phyloP scores from a whole-genome alignment of 1,140 invertebrate species.

The Lithobius niger region DNA sequence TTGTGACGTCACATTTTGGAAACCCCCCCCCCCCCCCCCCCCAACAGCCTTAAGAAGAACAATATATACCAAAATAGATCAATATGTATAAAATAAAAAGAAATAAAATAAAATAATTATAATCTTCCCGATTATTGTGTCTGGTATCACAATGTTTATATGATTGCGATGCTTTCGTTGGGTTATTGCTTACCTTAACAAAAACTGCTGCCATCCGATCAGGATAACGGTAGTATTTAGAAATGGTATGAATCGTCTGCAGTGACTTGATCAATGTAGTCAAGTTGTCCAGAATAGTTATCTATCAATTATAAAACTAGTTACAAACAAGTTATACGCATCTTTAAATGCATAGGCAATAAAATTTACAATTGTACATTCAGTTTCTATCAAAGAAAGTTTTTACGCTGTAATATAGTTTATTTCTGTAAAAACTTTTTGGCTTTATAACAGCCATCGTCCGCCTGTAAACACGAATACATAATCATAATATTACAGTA shows the following conservation, averaged over 20 bases:
- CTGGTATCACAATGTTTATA: constrained; percentile 3
- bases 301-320: constrained; percentile 36
- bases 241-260: constrained; percentile 79
- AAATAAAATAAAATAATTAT: no score
- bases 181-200: constrained; percentile 56
- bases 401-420: no score
- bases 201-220: constrained; percentile 87
- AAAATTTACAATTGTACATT: no score
- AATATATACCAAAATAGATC: no score
- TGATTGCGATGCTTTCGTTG: neutral
- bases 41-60: no score
- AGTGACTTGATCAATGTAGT: constrained; percentile 66
- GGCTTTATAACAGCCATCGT: constrained; percentile 37
- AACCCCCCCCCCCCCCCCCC: no score
- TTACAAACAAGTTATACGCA: neutral
- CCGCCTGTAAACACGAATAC: no score
- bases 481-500: no score
- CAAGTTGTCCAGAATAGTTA: constrained; percentile 51
- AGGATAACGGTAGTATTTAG: constrained; percentile 88
- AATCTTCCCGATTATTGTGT: no score
- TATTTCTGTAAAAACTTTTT: constrained; percentile 63
- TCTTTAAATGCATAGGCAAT: no score
- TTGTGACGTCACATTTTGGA: no score
- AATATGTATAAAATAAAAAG: no score
- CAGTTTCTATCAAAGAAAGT: constrained; percentile 30